A percentile compares a stretch with the other conserved stretches of the same genome.
Evolutionary conservation across 2,797 vertebrate genomes (phyloP).

Genomic region (Atherinosoma microstoma): DNA sequence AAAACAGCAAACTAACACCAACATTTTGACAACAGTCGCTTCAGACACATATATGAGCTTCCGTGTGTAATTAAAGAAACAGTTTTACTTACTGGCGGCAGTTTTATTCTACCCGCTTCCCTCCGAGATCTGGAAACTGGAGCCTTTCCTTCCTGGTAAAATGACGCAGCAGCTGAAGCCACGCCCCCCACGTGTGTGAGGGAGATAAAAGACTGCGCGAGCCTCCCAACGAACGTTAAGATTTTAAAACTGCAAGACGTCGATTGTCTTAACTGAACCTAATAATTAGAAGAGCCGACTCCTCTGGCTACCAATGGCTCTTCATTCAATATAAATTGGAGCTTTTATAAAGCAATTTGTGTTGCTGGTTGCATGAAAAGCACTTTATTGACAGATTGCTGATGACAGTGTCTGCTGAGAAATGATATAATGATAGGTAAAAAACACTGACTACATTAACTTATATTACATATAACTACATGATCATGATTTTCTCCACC

Average conservation of each 20-base stretch:
- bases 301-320: too few species aligned
- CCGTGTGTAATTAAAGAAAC: rapidly evolving
- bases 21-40: rapidly evolving
- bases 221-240: neutral
- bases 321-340: too few species aligned
- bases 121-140: neutral
- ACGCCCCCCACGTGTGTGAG: slow-evolving; percentile 55
- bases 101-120: neutral
- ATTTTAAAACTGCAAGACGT: neutral
- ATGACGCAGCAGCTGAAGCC: slow-evolving; percentile 51
- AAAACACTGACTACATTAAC: too few species aligned
- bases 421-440: too few species aligned
- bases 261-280: neutral
- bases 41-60: rapidly evolving
- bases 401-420: too few species aligned
- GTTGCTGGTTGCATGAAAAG: too few species aligned
- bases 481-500: too few species aligned
- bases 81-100: neutral
- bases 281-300: too few species aligned
- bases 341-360: too few species aligned
- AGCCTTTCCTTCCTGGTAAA: slow-evolving; percentile 60
- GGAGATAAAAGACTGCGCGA: slow-evolving; percentile 56
- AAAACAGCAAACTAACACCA: rapidly evolving
- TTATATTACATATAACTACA: too few species aligned
- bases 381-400: too few species aligned